Conservation (phyloP, 2,888 invertebrate species). For the Linnaemya vulpina region DNA sequence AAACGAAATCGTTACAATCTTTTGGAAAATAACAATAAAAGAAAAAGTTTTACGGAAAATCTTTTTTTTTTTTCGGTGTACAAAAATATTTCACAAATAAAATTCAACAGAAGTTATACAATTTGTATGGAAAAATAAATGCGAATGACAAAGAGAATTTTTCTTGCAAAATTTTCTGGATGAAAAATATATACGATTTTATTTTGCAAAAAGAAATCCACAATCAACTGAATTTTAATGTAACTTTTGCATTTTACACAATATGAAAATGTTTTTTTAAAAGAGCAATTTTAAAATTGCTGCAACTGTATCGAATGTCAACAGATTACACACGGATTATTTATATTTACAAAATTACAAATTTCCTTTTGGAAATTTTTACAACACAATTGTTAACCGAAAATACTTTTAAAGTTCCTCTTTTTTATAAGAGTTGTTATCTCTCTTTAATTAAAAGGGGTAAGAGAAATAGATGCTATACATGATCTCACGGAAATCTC, state of each 20-base stretch:
- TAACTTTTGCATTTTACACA: constrained; percentile 22
- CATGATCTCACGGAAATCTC: too few relatives aligned
- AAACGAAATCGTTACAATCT: constrained; percentile 51
- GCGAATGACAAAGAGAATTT: constrained; percentile 39
- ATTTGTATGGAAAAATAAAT: constrained; percentile 27
- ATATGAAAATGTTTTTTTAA: constrained; percentile 35
- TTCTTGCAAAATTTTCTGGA: constrained; percentile 26
- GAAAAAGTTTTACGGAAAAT: constrained; percentile 30
- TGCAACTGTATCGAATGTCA: not conserved
- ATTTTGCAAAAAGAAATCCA: constrained; percentile 16
- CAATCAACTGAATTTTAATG: constrained; percentile 8
- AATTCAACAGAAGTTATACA: constrained; percentile 26
- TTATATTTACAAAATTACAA: too few relatives aligned
- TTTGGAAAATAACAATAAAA: constrained; percentile 33
- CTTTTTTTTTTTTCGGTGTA: constrained; percentile 2
- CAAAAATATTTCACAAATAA: constrained; percentile 26
- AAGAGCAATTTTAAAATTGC: not conserved
- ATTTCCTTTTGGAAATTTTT: too few relatives aligned
- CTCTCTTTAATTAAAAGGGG: too few relatives aligned
- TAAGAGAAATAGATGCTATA: too few relatives aligned
- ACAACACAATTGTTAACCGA: too few relatives aligned
- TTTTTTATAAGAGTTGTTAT: too few relatives aligned
- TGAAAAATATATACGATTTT: not conserved
- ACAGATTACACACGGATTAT: not conserved
- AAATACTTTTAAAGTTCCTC: too few relatives aligned